phyloP scores from a whole-genome alignment of 2,888 invertebrate genomes.

The Limnephilus auricula region DNA sequence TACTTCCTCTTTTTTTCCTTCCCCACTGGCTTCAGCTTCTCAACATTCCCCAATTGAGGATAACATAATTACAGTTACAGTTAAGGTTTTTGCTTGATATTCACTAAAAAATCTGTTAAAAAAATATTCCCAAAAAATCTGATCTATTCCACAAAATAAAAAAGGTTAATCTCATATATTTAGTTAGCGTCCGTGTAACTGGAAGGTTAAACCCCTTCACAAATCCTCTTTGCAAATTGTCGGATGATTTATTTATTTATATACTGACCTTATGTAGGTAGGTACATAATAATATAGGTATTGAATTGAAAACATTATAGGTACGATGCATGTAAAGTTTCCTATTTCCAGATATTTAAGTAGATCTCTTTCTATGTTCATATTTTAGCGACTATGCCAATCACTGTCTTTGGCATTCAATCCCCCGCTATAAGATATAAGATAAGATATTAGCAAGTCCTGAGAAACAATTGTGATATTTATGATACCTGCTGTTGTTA shows the following conservation, averaged over 20 bases:
- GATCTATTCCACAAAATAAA: no score
- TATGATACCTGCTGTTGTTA: background rate
- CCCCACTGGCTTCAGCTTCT: background rate
- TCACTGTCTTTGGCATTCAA: background rate
- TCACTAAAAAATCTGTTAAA: background rate
- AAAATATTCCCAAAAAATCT: no score
- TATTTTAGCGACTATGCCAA: background rate
- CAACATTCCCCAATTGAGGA: background rate
- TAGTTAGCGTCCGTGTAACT: no score
- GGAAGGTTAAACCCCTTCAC: background rate
- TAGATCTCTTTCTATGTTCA: background rate
- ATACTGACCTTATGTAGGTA: background rate
- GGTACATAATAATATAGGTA: background rate
- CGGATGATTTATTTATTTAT: no score
- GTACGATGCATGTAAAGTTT: no score
- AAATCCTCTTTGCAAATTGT: background rate
- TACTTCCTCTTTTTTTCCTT: no score
- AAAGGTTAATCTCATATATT: no score
- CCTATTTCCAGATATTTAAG: background rate
- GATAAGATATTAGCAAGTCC: background rate
- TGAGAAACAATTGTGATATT: background rate
- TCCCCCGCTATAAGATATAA: background rate
- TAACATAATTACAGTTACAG: background rate
- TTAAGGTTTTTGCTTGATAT: background rate
- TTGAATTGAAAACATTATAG: no score